These are phyloP conservation scores for Tetragonisca angustula DNA, from an alignment of 2,888 invertebrate species.

Conservation along the genomic window DNA sequence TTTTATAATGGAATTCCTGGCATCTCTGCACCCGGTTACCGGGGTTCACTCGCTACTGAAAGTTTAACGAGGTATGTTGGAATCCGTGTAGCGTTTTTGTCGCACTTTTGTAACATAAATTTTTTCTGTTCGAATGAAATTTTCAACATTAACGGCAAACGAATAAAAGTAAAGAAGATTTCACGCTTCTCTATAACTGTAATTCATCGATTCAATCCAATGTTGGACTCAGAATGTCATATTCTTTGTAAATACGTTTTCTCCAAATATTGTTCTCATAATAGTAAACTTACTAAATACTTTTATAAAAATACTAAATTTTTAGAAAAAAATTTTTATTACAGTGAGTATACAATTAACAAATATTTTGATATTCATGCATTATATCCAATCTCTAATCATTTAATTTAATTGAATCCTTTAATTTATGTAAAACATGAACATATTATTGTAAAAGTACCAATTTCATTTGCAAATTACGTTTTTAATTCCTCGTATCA, in stretches of 20 bases:
- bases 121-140: conserved; percentile 31
- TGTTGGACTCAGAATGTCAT: background rate
- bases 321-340: background rate
- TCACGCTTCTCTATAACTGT: background rate
- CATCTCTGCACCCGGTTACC: conserved; percentile 31
- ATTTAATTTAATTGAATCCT: too few species aligned
- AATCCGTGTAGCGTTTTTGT: conserved; percentile 37
- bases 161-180: conserved; percentile 1
- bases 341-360: too few species aligned
- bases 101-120: conserved; percentile 20
- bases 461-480: too few species aligned
- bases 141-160: conserved; percentile 18
- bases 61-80: conserved; percentile 43
- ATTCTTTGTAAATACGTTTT: background rate
- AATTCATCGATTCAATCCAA: background rate
- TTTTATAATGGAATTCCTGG: conserved; percentile 45
- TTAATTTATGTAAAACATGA: too few species aligned
- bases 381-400: too few species aligned
- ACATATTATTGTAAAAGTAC: too few species aligned
- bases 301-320: background rate
- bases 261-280: background rate
- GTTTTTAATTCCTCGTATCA: too few species aligned
- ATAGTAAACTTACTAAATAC: too few species aligned
- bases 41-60: conserved; percentile 31
- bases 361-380: too few species aligned